These are phyloP conservation scores for Bambusicola thoracicus DNA, from an alignment of 2,113 vertebrate genomes.

Conservation along the genomic window DNA sequence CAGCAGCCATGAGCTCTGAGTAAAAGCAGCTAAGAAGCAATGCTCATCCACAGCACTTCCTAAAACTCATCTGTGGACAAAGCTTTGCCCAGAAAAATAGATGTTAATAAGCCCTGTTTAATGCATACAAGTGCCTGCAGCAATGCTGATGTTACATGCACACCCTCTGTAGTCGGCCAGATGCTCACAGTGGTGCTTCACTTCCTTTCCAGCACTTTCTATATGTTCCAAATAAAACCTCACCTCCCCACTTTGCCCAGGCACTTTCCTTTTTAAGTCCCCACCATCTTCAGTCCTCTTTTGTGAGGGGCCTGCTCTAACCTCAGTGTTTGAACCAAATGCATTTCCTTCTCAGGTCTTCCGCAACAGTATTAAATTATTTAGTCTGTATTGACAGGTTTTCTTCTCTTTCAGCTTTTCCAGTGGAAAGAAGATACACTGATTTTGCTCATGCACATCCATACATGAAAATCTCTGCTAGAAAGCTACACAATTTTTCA, in stretches of 20 bases:
- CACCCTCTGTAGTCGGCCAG: background rate
- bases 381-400: background rate
- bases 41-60: background rate
- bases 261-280: background rate
- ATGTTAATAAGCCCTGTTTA: rapidly evolving
- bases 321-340: background rate
- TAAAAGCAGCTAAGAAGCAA: background rate
- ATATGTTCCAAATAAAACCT: background rate
- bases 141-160: rapidly evolving
- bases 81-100: background rate
- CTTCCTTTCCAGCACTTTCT: background rate
- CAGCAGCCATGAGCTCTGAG: background rate
- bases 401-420: background rate
- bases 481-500: background rate
- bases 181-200: background rate
- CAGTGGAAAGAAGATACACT: background rate
- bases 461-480: background rate
- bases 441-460: background rate
- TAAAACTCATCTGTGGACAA: background rate
- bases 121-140: rapidly evolving
- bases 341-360: background rate
- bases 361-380: background rate
- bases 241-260: background rate
- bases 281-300: background rate
- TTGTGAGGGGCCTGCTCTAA: background rate